Evolutionary conservation across 30 jellyfish, hydroid and myxozoan genomes (phyloP).

Genomic region (Clytia hemisphaerica): DNA sequence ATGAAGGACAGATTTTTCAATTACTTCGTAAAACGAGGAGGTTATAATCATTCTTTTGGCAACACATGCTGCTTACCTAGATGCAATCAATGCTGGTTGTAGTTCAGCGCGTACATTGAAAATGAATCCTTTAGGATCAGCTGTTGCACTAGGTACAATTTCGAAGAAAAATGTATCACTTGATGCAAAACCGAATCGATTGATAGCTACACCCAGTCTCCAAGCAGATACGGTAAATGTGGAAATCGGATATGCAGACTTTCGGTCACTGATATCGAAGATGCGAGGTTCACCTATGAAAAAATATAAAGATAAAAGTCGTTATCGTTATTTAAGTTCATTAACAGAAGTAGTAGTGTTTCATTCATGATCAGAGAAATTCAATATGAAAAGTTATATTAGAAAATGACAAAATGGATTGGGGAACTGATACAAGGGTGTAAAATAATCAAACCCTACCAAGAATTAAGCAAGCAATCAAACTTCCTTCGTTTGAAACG

Average conservation of each 20-base stretch:
- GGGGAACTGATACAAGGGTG: no score
- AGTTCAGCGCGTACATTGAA: conserved; percentile 90
- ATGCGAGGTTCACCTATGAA: conserved; percentile 98
- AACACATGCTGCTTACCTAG: no score
- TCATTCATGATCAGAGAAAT: no score
- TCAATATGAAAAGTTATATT: no score
- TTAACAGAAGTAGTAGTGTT: no score
- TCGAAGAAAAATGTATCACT: conserved; percentile 83
- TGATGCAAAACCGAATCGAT: conserved; percentile 88
- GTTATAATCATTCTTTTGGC: no score
- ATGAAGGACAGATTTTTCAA: no score
- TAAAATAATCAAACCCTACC: no score
- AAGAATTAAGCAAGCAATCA: conserved; percentile 72
- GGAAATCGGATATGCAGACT: conserved; percentile 98
- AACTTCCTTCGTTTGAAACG: conserved; percentile 68
- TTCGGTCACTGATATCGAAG: conserved; percentile 90
- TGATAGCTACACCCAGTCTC: conserved; percentile 95
- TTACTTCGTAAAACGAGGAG: no score
- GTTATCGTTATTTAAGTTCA: no score
- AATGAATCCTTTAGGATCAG: conserved; percentile 93
- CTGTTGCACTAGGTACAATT: conserved; percentile 84
- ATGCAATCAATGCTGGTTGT: conserved; percentile 98
- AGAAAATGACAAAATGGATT: no score
- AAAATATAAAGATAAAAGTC: no score
- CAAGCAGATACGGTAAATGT: conserved; percentile 97